A percentile compares a stretch with the other conserved stretches of the same genome.
Evolutionary conservation across 2,113 vertebrate species (phyloP).

Genomic region (Crypturellus undulatus): DNA sequence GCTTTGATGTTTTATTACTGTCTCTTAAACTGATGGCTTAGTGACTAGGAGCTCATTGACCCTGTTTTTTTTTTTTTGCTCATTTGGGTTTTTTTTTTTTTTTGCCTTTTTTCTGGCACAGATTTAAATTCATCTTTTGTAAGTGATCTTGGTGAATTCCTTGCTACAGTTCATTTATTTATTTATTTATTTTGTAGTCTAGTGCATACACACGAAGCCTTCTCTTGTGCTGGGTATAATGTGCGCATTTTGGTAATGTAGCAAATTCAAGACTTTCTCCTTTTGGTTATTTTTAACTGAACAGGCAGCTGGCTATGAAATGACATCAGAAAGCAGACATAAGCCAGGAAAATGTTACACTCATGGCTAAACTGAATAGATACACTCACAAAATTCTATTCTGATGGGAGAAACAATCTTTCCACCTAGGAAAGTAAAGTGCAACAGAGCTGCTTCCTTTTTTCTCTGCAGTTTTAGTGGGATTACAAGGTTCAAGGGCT

Average conservation of each 20-base stretch:
- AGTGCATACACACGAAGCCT: not conserved
- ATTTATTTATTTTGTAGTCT: not conserved
- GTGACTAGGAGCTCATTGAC: not conserved
- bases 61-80: not conserved
- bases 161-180: not conserved
- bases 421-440: not conserved
- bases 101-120: not conserved
- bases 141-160: not conserved
- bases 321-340: constrained; percentile 30
- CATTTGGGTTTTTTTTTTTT: no score
- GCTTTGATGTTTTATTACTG: not conserved
- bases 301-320: constrained; percentile 16
- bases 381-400: constrained; percentile 33
- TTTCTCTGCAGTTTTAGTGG: not conserved
- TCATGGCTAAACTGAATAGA: constrained; percentile 21
- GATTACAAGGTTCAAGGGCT: not conserved
- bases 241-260: not conserved
- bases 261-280: not conserved
- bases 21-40: not conserved
- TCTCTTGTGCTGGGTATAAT: not conserved
- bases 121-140: not conserved
- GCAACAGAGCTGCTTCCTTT: not conserved
- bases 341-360: constrained; percentile 63
- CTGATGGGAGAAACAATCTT: constrained; percentile 15
- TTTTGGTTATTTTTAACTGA: constrained; percentile 28